These are phyloP conservation scores for Rynchops niger DNA, from an alignment of 2,113 vertebrate species.

Conservation along the genomic window DNA sequence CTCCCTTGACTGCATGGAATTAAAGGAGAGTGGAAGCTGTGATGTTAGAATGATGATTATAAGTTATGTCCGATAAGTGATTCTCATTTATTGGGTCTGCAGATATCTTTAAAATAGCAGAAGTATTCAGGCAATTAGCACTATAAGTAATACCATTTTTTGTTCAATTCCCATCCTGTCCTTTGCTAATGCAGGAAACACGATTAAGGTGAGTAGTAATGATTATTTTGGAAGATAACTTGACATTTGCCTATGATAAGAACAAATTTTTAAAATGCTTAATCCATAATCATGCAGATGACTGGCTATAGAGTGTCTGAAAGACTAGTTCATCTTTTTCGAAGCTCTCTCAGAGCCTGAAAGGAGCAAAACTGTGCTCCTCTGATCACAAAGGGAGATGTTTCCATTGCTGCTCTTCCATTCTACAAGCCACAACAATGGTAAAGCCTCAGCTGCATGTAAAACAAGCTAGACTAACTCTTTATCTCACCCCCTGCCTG, in stretches of 20 bases:
- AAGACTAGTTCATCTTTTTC: background rate
- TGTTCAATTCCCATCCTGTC: background rate
- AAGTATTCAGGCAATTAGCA: background rate
- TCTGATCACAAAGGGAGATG: background rate
- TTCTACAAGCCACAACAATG: background rate
- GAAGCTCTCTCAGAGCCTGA: background rate
- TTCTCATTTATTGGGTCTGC: background rate
- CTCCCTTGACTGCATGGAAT: background rate
- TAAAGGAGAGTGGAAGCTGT: background rate
- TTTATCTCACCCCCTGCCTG: fast-evolving
- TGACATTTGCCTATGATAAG: background rate
- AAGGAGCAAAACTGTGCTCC: background rate
- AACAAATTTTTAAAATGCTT: background rate
- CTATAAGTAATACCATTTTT: background rate
- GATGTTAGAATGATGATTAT: background rate
- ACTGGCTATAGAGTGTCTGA: background rate
- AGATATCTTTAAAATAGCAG: background rate
- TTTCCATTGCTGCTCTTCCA: background rate
- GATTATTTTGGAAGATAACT: background rate
- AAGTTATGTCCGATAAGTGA: background rate
- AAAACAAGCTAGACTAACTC: background rate
- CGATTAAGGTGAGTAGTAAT: background rate
- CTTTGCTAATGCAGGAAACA: background rate
- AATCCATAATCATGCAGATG: background rate
- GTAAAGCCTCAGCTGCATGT: background rate